phyloP scores from a whole-genome alignment of 2,797 vertebrate genomes.

The Chrosomus eos region DNA sequence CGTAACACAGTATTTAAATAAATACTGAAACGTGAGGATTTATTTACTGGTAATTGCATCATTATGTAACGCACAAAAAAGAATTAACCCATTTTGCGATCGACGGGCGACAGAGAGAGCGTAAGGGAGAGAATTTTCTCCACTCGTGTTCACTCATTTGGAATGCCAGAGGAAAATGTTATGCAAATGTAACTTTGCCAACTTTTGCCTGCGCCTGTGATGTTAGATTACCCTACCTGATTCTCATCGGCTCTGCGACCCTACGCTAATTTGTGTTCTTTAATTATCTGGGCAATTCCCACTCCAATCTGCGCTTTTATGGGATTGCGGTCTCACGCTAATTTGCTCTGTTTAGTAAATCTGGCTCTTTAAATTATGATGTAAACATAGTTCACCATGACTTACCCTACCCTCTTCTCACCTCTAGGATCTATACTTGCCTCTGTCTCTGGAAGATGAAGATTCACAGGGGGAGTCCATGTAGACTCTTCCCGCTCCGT shows the following conservation, averaged over 20 bases:
- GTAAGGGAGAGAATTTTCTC: no score
- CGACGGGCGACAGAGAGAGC: no score
- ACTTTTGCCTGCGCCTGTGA: no score
- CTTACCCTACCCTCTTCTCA: slow-evolving; percentile 51
- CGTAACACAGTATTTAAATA: no score
- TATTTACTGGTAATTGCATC: no score
- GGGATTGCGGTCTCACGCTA: neutral
- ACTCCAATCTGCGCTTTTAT: neutral
- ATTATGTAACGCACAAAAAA: no score
- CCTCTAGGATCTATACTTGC: slow-evolving; percentile 94
- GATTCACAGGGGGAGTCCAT: slow-evolving; percentile 96
- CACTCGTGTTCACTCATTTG: no score
- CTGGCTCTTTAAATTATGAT: neutral
- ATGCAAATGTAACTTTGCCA: no score
- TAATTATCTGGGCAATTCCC: neutral
- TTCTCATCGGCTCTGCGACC: neutral
- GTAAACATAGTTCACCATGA: slow-evolving; percentile 21
- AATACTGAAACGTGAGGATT: no score
- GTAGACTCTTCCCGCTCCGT: slow-evolving; percentile 76
- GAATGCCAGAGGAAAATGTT: neutral
- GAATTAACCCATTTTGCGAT: no score
- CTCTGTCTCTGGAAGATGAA: slow-evolving; percentile 96
- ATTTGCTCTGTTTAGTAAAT: neutral
- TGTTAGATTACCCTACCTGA: neutral
- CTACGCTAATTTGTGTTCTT: neutral